Evolutionary conservation across 2,888 invertebrate genomes (phyloP), one percentile per base, ranked within the genome.

Genomic region (Zaprionus lineosus): DNA sequence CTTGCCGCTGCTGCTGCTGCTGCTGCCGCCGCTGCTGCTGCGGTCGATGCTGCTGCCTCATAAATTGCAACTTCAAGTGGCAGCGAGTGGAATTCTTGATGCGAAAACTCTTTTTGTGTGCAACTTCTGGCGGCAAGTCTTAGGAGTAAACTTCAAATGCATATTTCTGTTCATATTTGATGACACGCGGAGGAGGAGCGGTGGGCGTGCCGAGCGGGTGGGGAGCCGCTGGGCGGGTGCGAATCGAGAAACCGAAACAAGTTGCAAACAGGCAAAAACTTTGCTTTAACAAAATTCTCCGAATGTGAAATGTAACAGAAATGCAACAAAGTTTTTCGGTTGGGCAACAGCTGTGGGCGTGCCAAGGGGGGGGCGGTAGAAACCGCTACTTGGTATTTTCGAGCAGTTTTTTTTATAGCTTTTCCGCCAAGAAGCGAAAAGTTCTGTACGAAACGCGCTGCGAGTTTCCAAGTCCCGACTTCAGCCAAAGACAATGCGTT

Each of bases 241-340:
- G 11, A 29, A 39, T 31, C 29, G 21, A 43, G 73, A 46, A 61
- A 61, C 70, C 57, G 66, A 81, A 81, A 81, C 82, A 77, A 77
- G 77, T 81, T 77, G 73, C 76, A 75, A 79, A 74, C 76, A 77
- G 71, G 76, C 67, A 33, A 40, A 62, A 77, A 81, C 77, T 78
- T 77, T 77, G 56, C 51, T 57, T 48, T 62, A 62, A 55, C 55
- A 59, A 57, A 66, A 57, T 62, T 65, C 44, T 36, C 43, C 57
- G 57, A 60, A 65, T 60, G 70, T 34, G 69, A 74, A 60, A 62
- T 63, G 68, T 63, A 67, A 69, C 40, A 50, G 68, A 68, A 67
- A 67, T 57, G 73, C 53, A 69, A 57, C 57, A 60, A 69, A 68
- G 41, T 68, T 68, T 69, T 51, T 28, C 1, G n/a, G 4, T 8